These are phyloP conservation scores for Thelaira solivaga DNA, from an alignment of 2,888 invertebrate species.

Conservation along the genomic window DNA sequence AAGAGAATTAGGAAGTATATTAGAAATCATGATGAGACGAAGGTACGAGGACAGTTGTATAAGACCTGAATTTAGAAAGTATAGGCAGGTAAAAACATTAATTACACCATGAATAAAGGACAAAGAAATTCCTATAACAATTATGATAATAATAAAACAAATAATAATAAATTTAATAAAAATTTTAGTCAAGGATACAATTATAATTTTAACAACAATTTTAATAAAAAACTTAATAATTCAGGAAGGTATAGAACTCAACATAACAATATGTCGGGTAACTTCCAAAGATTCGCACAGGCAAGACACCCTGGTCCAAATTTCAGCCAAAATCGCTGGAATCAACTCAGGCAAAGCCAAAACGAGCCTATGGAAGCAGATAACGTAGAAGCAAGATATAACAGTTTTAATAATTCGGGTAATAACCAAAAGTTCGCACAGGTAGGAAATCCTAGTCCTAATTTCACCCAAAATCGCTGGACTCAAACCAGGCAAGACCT, in stretches of 20 bases:
- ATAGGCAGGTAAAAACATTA: too few species aligned
- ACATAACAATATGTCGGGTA: not conserved
- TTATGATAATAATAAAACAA: too few species aligned
- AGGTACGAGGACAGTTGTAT: not conserved
- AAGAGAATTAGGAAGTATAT: not conserved
- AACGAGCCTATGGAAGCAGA: conserved; percentile 22
- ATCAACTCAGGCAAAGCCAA: conserved; percentile 26
- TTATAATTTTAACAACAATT: too few species aligned
- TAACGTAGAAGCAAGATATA: too few species aligned
- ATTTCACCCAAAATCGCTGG: too few species aligned
- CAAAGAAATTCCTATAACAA: not conserved
- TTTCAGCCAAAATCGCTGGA: conserved; percentile 24
- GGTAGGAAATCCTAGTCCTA: too few species aligned
- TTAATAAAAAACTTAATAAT: too few species aligned
- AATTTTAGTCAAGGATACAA: not conserved
- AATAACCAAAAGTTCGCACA: too few species aligned
- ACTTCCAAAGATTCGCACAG: conserved; percentile 1
- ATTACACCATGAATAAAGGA: not conserved
- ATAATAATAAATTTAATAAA: not conserved
- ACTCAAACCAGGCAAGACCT: too few species aligned
- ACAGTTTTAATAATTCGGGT: too few species aligned
- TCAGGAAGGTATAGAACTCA: too few species aligned
- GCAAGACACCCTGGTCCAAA: conserved; percentile 30
- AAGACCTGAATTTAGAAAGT: not conserved
- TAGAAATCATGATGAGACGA: not conserved